phyloP scores from a whole-genome alignment of 2,888 invertebrate species.

The Diadegma fenestrale region DNA sequence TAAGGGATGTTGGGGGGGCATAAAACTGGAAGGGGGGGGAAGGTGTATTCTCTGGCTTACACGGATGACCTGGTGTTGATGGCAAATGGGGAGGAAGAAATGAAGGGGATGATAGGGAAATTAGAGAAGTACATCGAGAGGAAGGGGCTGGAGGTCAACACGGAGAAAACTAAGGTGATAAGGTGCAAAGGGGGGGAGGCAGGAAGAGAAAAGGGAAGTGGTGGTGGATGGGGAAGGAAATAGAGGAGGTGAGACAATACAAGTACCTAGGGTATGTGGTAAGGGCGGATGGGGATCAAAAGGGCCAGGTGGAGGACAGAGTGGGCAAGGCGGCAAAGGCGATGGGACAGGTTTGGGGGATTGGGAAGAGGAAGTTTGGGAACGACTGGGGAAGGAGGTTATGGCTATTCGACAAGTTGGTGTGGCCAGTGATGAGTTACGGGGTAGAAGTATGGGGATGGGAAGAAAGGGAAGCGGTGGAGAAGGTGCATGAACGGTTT shows the following conservation, averaged over 20 bases:
- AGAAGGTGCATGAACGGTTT: background rate
- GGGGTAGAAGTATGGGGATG: background rate
- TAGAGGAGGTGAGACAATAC: too few relatives aligned
- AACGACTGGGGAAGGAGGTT: background rate
- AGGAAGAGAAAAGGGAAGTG: background rate
- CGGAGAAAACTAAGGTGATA: too few relatives aligned
- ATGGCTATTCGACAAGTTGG: background rate
- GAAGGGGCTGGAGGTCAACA: too few relatives aligned
- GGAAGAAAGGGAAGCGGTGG: background rate
- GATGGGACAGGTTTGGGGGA: background rate
- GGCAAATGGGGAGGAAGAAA: slow-evolving; percentile 1
- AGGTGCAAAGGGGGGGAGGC: background rate
- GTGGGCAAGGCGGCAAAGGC: background rate
- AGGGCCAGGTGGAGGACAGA: background rate
- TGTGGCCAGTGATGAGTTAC: background rate
- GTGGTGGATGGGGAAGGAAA: background rate
- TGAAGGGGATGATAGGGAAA: background rate
- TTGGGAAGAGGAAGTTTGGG: too few relatives aligned
- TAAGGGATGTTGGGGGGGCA: background rate
- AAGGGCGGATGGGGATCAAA: slow-evolving; percentile 2
- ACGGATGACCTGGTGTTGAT: background rate
- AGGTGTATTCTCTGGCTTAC: background rate
- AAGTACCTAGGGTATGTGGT: background rate
- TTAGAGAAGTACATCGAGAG: background rate
- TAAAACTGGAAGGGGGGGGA: background rate